Evolutionary conservation across 2,888 invertebrate genomes (phyloP).

Genomic region (Meteorus cinctellus): DNA sequence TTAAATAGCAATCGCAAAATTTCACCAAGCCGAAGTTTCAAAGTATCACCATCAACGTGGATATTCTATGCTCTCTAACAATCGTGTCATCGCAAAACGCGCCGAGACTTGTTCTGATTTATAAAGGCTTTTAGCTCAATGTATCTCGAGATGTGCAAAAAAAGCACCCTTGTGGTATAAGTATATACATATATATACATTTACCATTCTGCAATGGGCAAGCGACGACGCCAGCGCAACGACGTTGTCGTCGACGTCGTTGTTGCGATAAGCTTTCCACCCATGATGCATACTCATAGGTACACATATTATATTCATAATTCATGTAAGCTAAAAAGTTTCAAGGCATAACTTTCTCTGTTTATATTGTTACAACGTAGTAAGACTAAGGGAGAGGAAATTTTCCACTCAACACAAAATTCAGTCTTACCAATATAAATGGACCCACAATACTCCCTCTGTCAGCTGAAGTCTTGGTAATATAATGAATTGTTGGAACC

Average conservation of each 20-base stretch:
- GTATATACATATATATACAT: neutral
- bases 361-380: neutral
- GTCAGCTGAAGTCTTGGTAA: neutral
- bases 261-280: slow-evolving; percentile 38
- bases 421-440: neutral
- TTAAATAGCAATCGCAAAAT: slow-evolving; percentile 8
- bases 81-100: slow-evolving; percentile 55
- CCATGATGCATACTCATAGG: slow-evolving; percentile 19
- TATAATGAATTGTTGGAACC: neutral
- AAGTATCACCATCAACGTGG: slow-evolving; percentile 3
- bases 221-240: slow-evolving; percentile 35
- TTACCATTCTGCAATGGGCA: neutral
- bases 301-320: slow-evolving; percentile 23
- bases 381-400: too few species aligned
- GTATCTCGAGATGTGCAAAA: slow-evolving; percentile 46
- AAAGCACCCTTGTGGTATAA: slow-evolving; percentile 53
- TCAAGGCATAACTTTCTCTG: neutral
- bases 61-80: slow-evolving; percentile 65
- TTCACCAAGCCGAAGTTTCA: slow-evolving; percentile 5
- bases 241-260: slow-evolving; percentile 11
- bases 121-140: slow-evolving; percentile 71
- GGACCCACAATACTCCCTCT: neutral
- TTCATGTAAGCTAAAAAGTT: slow-evolving; percentile 13
- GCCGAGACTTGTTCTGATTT: slow-evolving; percentile 67
- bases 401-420: neutral